Conservation (phyloP, 2,113 vertebrate genomes). For the cattle (Bos taurus) region DNA sequence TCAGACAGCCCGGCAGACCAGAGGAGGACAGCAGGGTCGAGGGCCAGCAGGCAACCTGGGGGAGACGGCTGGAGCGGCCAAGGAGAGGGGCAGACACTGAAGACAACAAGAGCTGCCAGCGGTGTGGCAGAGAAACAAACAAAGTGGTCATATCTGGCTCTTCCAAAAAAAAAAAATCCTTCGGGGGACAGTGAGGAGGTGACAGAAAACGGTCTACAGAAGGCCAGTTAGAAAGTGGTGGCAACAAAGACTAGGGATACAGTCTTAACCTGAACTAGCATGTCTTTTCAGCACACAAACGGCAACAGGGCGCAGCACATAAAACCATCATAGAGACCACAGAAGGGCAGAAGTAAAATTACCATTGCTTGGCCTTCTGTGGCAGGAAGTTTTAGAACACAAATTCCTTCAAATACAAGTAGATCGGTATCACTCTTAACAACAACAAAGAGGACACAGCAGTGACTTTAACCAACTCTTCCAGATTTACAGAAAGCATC, state of each 20-base stretch:
- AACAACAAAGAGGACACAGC: neutral
- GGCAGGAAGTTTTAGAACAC: neutral
- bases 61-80: neutral
- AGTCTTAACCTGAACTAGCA: neutral
- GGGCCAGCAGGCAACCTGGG: neutral
- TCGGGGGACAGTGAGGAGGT: neutral
- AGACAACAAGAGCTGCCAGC: neutral
- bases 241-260: neutral
- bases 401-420: neutral
- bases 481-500: neutral
- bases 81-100: neutral
- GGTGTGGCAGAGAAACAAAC: neutral
- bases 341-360: neutral
- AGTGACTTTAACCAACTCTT: neutral
- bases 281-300: neutral
- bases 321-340: neutral
- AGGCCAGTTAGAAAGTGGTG: neutral
- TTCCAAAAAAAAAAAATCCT: neutral
- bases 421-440: neutral
- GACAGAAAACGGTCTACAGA: neutral
- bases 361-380: neutral
- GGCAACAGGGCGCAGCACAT: neutral
- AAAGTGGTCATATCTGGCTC: neutral
- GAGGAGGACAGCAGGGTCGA: neutral
- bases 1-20: neutral